These are phyloP conservation scores for Phenganax subtilis DNA, from an alignment of 92 coral and sea anemone genomes.

Conservation along the genomic window DNA sequence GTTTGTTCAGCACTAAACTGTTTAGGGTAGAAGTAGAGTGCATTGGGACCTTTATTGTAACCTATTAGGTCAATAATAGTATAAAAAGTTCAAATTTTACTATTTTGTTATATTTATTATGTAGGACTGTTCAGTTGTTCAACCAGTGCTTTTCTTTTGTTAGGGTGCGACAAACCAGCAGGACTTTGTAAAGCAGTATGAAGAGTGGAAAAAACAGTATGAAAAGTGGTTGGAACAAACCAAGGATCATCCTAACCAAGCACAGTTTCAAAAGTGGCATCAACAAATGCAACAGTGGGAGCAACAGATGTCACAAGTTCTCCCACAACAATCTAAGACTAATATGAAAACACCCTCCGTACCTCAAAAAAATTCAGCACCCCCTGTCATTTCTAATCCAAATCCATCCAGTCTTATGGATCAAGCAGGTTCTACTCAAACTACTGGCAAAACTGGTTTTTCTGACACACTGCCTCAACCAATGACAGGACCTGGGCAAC, in stretches of 20 bases:
- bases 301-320: constrained; percentile 30
- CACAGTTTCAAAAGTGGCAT: constrained; percentile 87
- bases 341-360: constrained; percentile 28
- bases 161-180: constrained; percentile 55
- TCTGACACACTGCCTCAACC: not conserved
- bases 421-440: not conserved
- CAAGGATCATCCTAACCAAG: constrained; percentile 91
- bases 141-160: not conserved
- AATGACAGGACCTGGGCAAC: not conserved
- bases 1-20: no score
- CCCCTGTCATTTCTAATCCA: constrained; percentile 3
- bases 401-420: not conserved
- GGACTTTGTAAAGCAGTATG: constrained; percentile 65
- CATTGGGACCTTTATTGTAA: no score
- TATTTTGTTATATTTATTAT: no score
- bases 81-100: no score
- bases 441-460: not conserved
- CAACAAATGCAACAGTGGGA: constrained; percentile 75
- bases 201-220: constrained; percentile 87
- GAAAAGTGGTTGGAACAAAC: constrained; percentile 85
- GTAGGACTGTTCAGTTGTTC: no score
- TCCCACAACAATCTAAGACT: constrained; percentile 31
- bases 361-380: not conserved
- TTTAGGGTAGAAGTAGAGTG: no score
- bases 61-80: no score